phyloP scores from a whole-genome alignment of 2,888 invertebrate species.

The Acanthacorydalis orientalis region DNA sequence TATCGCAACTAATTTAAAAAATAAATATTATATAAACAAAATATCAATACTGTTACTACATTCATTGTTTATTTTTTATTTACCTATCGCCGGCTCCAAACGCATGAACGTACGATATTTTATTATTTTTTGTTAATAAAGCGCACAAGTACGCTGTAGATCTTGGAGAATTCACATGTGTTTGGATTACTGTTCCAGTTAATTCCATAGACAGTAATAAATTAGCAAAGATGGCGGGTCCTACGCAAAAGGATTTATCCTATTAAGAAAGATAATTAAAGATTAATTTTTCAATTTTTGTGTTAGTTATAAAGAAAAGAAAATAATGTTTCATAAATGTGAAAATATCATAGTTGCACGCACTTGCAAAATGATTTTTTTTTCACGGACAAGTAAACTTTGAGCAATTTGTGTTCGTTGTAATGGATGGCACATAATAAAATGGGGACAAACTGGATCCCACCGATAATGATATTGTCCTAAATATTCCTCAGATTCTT shows the following conservation, averaged over 20 bases:
- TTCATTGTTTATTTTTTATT: background rate
- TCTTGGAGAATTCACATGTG: slow-evolving; percentile 62
- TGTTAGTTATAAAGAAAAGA: background rate
- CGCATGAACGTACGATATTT: slow-evolving; percentile 38
- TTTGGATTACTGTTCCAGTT: slow-evolving; percentile 59
- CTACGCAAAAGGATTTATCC: slow-evolving; percentile 68
- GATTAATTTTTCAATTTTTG: background rate
- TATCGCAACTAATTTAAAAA: no score
- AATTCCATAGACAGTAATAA: slow-evolving; percentile 46
- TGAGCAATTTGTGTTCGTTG: slow-evolving; percentile 35
- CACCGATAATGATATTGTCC: slow-evolving; percentile 19
- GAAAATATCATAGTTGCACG: no score
- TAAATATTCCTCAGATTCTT: slow-evolving; percentile 13
- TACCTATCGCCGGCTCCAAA: slow-evolving; percentile 38
- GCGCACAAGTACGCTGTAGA: slow-evolving; percentile 65
- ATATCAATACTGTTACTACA: background rate
- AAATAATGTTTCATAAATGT: background rate
- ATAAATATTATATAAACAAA: no score
- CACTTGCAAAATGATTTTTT: slow-evolving; percentile 40
- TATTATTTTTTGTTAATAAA: slow-evolving; percentile 38
- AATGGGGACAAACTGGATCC: slow-evolving; percentile 31
- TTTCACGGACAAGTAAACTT: slow-evolving; percentile 34
- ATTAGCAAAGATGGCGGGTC: slow-evolving; percentile 57
- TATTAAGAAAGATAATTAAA: slow-evolving; percentile 18
- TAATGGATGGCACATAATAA: slow-evolving; percentile 34